phyloP scores from a whole-genome alignment of 2,113 vertebrate species.

The Colius striatus region DNA sequence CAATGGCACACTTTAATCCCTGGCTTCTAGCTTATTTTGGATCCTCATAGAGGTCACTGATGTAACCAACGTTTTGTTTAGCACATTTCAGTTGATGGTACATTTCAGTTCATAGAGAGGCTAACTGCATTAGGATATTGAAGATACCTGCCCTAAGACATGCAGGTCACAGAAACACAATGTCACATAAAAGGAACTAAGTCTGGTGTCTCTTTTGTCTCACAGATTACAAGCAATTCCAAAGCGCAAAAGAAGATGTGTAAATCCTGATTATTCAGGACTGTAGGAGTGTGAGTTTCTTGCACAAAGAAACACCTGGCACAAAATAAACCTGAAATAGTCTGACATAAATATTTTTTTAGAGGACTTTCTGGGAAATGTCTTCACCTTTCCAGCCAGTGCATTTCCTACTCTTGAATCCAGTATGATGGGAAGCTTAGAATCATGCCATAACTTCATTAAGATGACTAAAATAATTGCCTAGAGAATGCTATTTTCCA shows the following conservation, averaged over 20 bases:
- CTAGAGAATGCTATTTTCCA: not conserved
- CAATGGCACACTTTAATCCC: not conserved
- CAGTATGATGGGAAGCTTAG: not conserved
- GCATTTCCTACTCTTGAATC: not conserved
- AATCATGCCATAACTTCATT: not conserved
- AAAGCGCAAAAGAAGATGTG: not conserved
- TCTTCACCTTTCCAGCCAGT: not conserved
- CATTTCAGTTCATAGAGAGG: not conserved
- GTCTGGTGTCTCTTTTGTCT: slow-evolving; percentile 2
- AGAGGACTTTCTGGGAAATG: not conserved
- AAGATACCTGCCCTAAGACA: not conserved
- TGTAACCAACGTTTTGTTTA: not conserved
- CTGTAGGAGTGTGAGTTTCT: not conserved
- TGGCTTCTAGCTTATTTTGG: rapidly evolving
- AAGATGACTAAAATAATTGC: not conserved
- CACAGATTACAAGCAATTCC: not conserved
- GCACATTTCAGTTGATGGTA: not conserved
- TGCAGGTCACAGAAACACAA: not conserved
- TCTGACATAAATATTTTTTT: not conserved
- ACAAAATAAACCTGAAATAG: not conserved
- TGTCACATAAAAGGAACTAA: not conserved
- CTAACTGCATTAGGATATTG: not conserved
- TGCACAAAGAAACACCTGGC: not conserved
- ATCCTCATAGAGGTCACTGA: not conserved
- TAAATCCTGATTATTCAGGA: slow-evolving; percentile 3